Evolutionary conservation across 2,113 vertebrate species (phyloP), one percentile per base, ranked within the genome.

Genomic region (Xerus inauris): DNA sequence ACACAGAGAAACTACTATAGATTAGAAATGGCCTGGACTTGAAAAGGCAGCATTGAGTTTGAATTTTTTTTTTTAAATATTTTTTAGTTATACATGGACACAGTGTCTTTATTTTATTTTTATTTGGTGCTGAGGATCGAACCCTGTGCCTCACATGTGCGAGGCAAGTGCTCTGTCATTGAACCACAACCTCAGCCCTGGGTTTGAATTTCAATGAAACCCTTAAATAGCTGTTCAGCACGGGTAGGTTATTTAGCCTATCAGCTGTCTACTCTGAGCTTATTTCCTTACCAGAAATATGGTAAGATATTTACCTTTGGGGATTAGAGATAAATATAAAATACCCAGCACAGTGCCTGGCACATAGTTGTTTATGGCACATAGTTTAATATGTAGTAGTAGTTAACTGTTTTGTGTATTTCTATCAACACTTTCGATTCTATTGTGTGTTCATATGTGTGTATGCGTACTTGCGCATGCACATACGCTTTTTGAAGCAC

Each of bases 231-330:
- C 30, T 94, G 79, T 75, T 54, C 42, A 71, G 13, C 30, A n/a
- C 62, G n/a, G 20, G 38, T 82, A 67, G 69, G n/a, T 92, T 83
- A 49, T 49, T 90, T 89, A 89, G 26, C 24, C 40, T 67, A 81
- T 49, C 38, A 59, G 19, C 65, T 47, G 26, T 20, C 51, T 91
- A 32, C 30, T 93, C 62, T 87, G 73, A 91, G 47, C 42, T 45
- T 83, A 14, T 79, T 88, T 97, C 24, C n/a, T 85, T 40, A 32
- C 71, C 59, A 87, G 54, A 83, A 83, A 83, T 96, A 90, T 59
- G 24, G 19, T 49, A 35, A 77, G 73, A 83, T 69, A 87, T 12
- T 96, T 87, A 79, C 64, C 51, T 47, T 90, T 59, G 16, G 47
- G 8, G 13, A 67, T 90, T 93, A 80, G 83, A 62, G 42, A 84